Base-by-base conservation (phyloP, 2,888 invertebrate species). In the Chironomus riparius region DNA sequence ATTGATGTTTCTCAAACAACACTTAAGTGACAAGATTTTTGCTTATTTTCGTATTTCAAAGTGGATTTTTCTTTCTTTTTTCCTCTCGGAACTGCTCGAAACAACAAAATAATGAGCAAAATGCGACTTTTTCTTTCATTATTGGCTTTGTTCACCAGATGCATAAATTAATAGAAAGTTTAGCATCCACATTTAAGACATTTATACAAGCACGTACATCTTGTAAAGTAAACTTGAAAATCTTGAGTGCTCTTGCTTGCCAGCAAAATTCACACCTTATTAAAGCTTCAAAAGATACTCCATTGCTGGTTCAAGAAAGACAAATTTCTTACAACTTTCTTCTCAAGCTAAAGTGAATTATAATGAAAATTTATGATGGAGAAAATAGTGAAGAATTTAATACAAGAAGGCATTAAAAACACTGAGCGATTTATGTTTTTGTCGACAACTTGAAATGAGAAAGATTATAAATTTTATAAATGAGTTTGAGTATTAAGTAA, bases 121-220 rank as follows among this genome's bases (percentile, higher is more conserved):
- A 7, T 56, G 18, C n/a, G 7, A 18, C 15, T 56, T 56, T 56
- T 56, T 56, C n/a, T 56, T 56, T 15, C n/a, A 56, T 7, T 56
- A 18, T 18, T 56, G n/a, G 56, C 56, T 38, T 56, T 18, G 56
- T 56, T 15, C 56, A 18, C 15, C 18, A 38, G 56, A 56, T 65
- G 65, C 65, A 65, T 65, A 65, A 65, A 65, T 65, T 65, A 65
- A 24, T 65, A 65, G 65, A 65, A 65, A 65, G 65, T 65, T 65
- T 65, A 21, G 4, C 21, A 12, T 24, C 7, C 65, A 24, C 65
- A 21, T 65, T 65, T 65, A n/a, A 38, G 38, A 38, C 7, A 38
- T 28, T 1, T 28, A 28, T 10, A 38, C 38, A 38, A 7, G 38
- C 10, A 38, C 38, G 10, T 38, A 38, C 38, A 38, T 38, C 38